Conservation (phyloP, 2,888 invertebrate species). For the Thymelicus sylvestris region DNA sequence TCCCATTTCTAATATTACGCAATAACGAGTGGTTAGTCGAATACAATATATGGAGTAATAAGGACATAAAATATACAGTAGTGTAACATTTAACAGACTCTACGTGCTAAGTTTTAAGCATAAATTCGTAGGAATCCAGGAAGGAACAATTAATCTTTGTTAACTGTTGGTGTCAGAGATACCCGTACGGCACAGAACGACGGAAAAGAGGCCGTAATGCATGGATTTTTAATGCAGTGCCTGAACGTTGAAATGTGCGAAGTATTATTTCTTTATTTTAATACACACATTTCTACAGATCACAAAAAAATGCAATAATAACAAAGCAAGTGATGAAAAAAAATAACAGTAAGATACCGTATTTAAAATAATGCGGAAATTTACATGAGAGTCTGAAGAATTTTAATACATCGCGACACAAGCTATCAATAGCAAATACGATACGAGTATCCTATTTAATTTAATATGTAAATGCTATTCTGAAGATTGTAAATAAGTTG, state of each 20-base stretch:
- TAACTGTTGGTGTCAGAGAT: constrained; percentile 14
- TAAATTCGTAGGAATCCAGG: constrained; percentile 49
- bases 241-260: background rate
- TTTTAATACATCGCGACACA: too few relatives aligned
- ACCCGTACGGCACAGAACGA: background rate
- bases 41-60: background rate
- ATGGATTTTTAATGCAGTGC: background rate
- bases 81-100: constrained; percentile 27
- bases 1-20: background rate
- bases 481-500: background rate
- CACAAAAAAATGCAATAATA: too few relatives aligned
- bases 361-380: too few relatives aligned
- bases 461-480: background rate
- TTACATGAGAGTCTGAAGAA: too few relatives aligned
- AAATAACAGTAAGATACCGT: too few relatives aligned
- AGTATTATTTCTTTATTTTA: too few relatives aligned
- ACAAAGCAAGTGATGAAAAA: too few relatives aligned
- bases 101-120: constrained; percentile 46
- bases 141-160: constrained; percentile 41
- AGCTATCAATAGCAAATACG: too few relatives aligned
- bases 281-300: too few relatives aligned
- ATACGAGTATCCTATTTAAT: background rate
- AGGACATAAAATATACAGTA: background rate
- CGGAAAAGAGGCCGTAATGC: background rate
- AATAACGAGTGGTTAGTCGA: background rate